phyloP scores from a whole-genome alignment of 2,797 vertebrate genomes.

The Macrochelys suwanniensis region DNA sequence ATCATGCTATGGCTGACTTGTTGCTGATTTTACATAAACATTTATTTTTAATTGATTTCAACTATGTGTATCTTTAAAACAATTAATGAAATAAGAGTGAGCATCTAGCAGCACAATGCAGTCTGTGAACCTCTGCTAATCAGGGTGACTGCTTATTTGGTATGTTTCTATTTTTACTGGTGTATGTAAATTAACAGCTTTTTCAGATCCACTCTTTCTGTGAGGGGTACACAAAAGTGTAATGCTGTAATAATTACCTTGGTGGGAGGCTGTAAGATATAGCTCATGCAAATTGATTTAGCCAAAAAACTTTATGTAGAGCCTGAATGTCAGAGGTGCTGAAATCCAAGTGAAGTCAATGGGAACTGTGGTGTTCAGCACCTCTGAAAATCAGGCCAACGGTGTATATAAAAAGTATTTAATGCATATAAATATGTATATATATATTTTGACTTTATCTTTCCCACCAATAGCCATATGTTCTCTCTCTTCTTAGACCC shows the following conservation, averaged over 20 bases:
- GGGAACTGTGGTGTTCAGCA: background rate
- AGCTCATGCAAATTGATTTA: constrained; percentile 39
- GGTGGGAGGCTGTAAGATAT: constrained; percentile 31
- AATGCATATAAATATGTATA: background rate
- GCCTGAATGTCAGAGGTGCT: background rate
- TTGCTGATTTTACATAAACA: constrained; percentile 38
- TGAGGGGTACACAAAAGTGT: constrained; percentile 18
- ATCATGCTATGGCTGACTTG: constrained; percentile 1
- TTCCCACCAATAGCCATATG: background rate
- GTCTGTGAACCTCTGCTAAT: background rate
- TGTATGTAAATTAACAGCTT: constrained; percentile 18
- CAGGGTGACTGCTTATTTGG: background rate
- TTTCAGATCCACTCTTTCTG: constrained; percentile 42
- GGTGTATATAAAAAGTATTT: background rate
- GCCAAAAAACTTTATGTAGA: background rate
- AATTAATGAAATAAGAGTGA: constrained; percentile 27
- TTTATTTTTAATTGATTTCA: constrained; percentile 47
- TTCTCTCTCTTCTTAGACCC: constrained; percentile 3
- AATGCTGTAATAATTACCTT: constrained; percentile 56
- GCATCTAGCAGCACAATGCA: background rate
- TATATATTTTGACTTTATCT: background rate
- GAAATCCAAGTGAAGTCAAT: background rate
- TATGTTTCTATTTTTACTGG: background rate
- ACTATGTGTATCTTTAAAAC: background rate
- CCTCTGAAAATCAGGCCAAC: background rate